Percentiles rank a stretch among this genome's conserved stretches.
Conservation (phyloP, 2,113 vertebrate genomes). For the Malaclemys terrapin region DNA sequence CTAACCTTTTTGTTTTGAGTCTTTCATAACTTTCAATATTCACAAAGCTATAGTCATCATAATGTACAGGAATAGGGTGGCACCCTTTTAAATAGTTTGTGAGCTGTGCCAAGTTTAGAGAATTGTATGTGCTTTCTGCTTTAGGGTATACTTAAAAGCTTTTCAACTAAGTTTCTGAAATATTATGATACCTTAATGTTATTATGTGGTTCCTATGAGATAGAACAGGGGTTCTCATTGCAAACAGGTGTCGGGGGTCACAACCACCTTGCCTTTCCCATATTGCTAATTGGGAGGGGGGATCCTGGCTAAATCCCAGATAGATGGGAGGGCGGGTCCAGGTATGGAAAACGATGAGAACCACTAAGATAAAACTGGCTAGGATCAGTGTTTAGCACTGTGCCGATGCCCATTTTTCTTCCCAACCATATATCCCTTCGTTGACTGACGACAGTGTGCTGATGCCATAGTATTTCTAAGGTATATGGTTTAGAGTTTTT, state of each 20-base stretch:
- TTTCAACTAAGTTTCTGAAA: not conserved
- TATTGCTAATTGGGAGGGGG: not conserved
- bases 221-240: not conserved
- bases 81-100: not conserved
- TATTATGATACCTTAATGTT: not conserved
- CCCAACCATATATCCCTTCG: not conserved
- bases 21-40: not conserved
- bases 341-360: not conserved
- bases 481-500: not conserved
- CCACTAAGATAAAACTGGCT: not conserved
- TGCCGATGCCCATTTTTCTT: not conserved
- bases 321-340: not conserved
- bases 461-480: not conserved
- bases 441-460: not conserved
- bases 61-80: not conserved
- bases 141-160: not conserved
- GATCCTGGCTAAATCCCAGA: not conserved
- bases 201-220: not conserved
- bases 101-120: not conserved
- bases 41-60: not conserved
- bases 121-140: not conserved
- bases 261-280: not conserved
- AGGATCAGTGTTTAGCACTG: not conserved
- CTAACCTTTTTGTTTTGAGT: not conserved
- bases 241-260: rapidly evolving